These are phyloP conservation scores for Erpetoichthys calabaricus DNA, from an alignment of 2,797 vertebrate genomes.

Conservation along the genomic window DNA sequence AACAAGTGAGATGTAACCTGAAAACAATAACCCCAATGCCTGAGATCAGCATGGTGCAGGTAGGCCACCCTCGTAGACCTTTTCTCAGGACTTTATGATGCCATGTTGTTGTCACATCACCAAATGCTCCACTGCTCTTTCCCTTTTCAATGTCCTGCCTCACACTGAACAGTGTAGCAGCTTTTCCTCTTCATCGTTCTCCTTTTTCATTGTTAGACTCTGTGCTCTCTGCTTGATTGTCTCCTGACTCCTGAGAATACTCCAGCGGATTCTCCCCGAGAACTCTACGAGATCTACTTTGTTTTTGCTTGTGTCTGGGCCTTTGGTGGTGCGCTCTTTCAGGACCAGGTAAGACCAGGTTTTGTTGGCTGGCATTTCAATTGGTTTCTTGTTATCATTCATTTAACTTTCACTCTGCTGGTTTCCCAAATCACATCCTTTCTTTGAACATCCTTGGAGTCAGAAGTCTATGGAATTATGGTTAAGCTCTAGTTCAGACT, in stretches of 20 bases:
- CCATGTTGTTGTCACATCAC: slow-evolving; percentile 2
- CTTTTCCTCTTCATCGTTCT: slow-evolving; percentile 1
- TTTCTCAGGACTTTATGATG: slow-evolving; percentile 1
- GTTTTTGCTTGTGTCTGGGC: slow-evolving; percentile 63
- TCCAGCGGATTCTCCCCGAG: slow-evolving; percentile 59
- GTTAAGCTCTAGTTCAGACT: too few relatives aligned
- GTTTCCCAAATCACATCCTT: too few relatives aligned
- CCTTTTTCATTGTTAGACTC: slow-evolving; percentile 41
- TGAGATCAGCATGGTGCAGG: slow-evolving; percentile 52
- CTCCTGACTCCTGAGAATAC: slow-evolving; percentile 59
- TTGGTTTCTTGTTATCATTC: neutral
- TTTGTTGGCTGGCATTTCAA: neutral
- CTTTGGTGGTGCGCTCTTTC: slow-evolving; percentile 65
- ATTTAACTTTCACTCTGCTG: neutral
- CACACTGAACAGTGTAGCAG: rapidly evolving
- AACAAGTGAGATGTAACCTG: slow-evolving; percentile 60
- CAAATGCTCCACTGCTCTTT: slow-evolving; percentile 18
- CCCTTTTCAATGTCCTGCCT: slow-evolving; percentile 21
- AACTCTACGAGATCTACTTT: slow-evolving; percentile 66
- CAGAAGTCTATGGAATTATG: neutral
- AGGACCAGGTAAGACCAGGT: slow-evolving; percentile 56
- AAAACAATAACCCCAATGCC: slow-evolving; percentile 58
- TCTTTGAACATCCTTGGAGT: too few relatives aligned
- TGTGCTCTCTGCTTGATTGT: slow-evolving; percentile 61
- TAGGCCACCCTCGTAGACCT: slow-evolving; percentile 16